Conservation (phyloP, 2,797 vertebrate species). For the Gila robusta region DNA sequence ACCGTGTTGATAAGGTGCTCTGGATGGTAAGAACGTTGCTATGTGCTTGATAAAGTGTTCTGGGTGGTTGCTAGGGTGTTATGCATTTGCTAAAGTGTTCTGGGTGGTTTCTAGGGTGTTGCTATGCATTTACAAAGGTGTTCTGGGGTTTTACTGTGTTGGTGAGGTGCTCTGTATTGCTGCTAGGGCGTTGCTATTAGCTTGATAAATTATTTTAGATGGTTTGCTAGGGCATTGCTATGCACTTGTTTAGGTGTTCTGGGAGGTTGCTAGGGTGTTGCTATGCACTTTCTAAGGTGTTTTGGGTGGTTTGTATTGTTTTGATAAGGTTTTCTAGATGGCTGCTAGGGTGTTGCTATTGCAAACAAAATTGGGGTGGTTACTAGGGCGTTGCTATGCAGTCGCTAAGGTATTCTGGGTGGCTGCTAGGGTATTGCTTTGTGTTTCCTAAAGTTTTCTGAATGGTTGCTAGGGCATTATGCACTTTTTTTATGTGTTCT, state of each 20-base stretch:
- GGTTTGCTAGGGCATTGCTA: background rate
- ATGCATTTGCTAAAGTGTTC: background rate
- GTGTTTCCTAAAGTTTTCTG: background rate
- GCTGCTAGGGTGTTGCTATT: background rate
- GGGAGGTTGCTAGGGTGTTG: background rate
- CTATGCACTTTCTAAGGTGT: background rate
- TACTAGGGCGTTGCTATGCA: background rate
- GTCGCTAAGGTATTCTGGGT: background rate
- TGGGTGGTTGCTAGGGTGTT: background rate
- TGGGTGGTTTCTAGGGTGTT: background rate
- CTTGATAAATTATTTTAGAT: background rate
- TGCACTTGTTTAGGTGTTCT: background rate
- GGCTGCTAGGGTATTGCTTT: background rate
- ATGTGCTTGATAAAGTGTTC: background rate
- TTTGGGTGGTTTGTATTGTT: background rate
- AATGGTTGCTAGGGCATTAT: background rate
- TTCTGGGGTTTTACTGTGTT: background rate
- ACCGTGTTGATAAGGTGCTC: background rate
- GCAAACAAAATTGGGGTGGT: background rate
- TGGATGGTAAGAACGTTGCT: background rate
- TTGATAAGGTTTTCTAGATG: background rate
- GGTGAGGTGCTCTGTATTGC: background rate
- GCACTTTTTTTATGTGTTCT: background rate
- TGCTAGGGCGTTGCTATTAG: background rate
- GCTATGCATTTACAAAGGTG: background rate